Conservation (phyloP, 2,797 vertebrate species). For the Sebastes miniatus region DNA sequence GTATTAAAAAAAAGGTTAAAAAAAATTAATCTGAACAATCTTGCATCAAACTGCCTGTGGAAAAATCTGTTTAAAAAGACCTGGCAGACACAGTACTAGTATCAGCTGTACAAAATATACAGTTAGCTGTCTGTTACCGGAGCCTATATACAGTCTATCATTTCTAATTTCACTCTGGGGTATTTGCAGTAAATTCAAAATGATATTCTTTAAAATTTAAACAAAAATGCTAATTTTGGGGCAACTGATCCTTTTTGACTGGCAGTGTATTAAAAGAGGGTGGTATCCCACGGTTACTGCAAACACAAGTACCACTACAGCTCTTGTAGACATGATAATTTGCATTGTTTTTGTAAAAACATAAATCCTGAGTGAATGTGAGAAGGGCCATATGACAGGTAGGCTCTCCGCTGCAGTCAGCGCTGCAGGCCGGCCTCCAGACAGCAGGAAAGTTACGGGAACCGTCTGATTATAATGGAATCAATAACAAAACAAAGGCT, state of each 20-base stretch:
- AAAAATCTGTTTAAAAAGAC: background rate
- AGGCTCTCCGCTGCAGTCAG: slow-evolving; percentile 42
- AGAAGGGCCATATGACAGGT: slow-evolving; percentile 56
- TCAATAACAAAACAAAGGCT: slow-evolving; percentile 81
- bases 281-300: background rate
- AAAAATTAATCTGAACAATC: background rate
- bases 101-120: slow-evolving; percentile 7
- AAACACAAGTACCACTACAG: background rate
- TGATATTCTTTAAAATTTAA: background rate
- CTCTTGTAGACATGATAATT: slow-evolving; percentile 29
- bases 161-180: background rate
- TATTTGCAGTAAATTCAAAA: background rate
- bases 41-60: background rate
- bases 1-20: background rate
- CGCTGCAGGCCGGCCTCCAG: slow-evolving; percentile 58
- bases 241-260: background rate
- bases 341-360: background rate
- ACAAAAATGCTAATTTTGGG: background rate
- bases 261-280: background rate
- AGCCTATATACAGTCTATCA: background rate
- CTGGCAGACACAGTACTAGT: background rate
- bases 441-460: slow-evolving; percentile 73
- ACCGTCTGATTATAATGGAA: slow-evolving; percentile 73
- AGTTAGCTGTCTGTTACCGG: background rate
- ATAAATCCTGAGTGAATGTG: slow-evolving; percentile 39